Percentiles rank a stretch among this genome's conserved stretches.
These are phyloP conservation scores for Tetragonula carbonaria DNA, from an alignment of 2,888 invertebrate genomes.

Conservation along the genomic window DNA sequence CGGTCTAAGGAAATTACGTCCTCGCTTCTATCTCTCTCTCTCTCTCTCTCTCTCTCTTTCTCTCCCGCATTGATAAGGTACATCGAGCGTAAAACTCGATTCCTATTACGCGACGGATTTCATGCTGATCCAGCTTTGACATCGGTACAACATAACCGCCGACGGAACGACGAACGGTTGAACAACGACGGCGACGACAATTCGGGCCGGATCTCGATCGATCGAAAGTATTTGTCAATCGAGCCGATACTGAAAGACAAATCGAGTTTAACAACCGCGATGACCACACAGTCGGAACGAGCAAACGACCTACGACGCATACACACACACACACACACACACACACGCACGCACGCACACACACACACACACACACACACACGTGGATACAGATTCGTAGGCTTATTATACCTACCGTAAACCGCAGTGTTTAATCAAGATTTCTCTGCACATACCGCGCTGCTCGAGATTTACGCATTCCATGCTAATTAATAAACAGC, in stretches of 20 bases:
- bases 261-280: conserved; percentile 11
- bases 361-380: neutral
- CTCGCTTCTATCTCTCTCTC: neutral
- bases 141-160: conserved; percentile 34
- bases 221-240: conserved; percentile 48
- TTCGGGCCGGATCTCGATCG: conserved; percentile 16
- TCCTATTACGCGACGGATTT: conserved; percentile 48
- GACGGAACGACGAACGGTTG: conserved; percentile 21
- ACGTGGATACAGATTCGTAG: conserved; percentile 3
- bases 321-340: conserved; percentile 1
- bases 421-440: conserved; percentile 46
- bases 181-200: conserved; percentile 4
- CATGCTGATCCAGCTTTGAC: conserved; percentile 59
- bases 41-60: conserved; percentile 16
- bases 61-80: conserved; percentile 9
- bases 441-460: conserved; percentile 38
- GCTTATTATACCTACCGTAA: conserved; percentile 31
- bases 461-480: conserved; percentile 38
- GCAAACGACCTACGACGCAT: conserved; percentile 26
- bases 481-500: conserved; percentile 52
- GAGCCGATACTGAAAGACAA: neutral
- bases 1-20: conserved; percentile 57
- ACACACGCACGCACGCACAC: neutral
- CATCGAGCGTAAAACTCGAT: conserved; percentile 64
- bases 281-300: conserved; percentile 11